phyloP scores from a whole-genome alignment of 2,888 invertebrate genomes.

The Coelinius sp. region DNA sequence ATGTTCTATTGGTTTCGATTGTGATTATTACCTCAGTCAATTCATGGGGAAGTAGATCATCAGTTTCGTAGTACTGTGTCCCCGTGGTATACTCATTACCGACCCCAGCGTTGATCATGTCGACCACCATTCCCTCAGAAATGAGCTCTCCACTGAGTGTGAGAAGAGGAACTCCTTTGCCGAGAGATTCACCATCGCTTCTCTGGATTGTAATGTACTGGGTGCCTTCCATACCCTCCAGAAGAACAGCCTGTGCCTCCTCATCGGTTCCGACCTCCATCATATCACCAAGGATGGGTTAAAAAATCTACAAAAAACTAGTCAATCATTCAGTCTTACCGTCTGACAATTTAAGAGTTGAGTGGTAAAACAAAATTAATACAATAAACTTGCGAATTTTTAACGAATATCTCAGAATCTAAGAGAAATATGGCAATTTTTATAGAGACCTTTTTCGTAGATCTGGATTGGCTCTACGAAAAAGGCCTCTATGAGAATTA shows the following conservation, averaged over 20 bases:
- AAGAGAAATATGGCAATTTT: too few species aligned
- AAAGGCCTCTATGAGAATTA: too few species aligned
- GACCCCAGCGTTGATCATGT: slow-evolving; percentile 68
- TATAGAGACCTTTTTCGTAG: too few species aligned
- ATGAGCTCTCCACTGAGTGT: slow-evolving; percentile 66
- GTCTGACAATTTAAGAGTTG: background rate
- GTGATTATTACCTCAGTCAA: slow-evolving; percentile 60
- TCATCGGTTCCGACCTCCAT: slow-evolving; percentile 66
- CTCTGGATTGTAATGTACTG: slow-evolving; percentile 70
- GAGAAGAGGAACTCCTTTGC: slow-evolving; percentile 64
- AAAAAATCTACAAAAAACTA: background rate
- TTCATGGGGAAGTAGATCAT: slow-evolving; percentile 64
- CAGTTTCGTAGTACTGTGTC: slow-evolving; percentile 66
- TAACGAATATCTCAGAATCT: too few species aligned
- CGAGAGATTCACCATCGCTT: slow-evolving; percentile 63
- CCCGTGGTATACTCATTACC: slow-evolving; percentile 60
- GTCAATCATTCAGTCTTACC: background rate
- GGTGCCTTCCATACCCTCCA: slow-evolving; percentile 67
- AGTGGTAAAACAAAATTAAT: too few species aligned
- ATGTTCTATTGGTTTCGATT: background rate
- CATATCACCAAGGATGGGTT: slow-evolving; percentile 31
- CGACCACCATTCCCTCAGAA: slow-evolving; percentile 68
- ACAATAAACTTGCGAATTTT: too few species aligned
- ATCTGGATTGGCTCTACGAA: too few species aligned
- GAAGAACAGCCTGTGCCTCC: slow-evolving; percentile 65